Conservation (phyloP, 2,888 invertebrate species). For the Anthrax anthrax region DNA sequence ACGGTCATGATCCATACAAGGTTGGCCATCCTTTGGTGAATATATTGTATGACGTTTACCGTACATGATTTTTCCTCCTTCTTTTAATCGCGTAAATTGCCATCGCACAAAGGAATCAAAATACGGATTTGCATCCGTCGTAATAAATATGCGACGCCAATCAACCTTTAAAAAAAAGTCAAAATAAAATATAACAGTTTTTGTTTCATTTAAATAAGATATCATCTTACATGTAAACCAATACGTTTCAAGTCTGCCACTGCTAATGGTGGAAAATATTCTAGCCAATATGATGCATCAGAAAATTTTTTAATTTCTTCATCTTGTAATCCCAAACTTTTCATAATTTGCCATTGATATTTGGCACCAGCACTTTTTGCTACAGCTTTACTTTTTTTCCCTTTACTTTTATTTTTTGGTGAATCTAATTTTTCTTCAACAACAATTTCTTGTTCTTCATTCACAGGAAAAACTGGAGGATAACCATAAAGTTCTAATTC, state of each 20-base stretch:
- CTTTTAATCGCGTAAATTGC: slow-evolving; percentile 82
- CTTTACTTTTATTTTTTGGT: slow-evolving; percentile 72
- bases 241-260: slow-evolving; percentile 73
- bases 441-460: slow-evolving; percentile 27
- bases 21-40: slow-evolving; percentile 92
- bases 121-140: slow-evolving; percentile 94
- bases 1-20: slow-evolving; percentile 99
- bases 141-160: slow-evolving; percentile 96
- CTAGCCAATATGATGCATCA: slow-evolving; percentile 83
- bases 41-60: slow-evolving; percentile 95
- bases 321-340: slow-evolving; percentile 73
- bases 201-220: no score
- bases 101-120: slow-evolving; percentile 96
- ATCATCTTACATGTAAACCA: slow-evolving; percentile 67
- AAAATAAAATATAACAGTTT: no score
- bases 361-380: slow-evolving; percentile 82
- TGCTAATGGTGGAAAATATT: slow-evolving; percentile 88
- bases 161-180: slow-evolving; percentile 53
- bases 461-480: slow-evolving; percentile 78
- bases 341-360: slow-evolving; percentile 99
- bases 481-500: slow-evolving; percentile 86
- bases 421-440: slow-evolving; percentile 43
- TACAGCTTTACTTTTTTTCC: slow-evolving; percentile 91
- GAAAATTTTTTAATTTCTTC: slow-evolving; percentile 90
- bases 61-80: slow-evolving; percentile 81